A percentile compares a stretch with the other conserved stretches of the same genome.
Evolutionary conservation across 1,140 invertebrate species (phyloP).

Genomic region (Aphelinus certus): DNA sequence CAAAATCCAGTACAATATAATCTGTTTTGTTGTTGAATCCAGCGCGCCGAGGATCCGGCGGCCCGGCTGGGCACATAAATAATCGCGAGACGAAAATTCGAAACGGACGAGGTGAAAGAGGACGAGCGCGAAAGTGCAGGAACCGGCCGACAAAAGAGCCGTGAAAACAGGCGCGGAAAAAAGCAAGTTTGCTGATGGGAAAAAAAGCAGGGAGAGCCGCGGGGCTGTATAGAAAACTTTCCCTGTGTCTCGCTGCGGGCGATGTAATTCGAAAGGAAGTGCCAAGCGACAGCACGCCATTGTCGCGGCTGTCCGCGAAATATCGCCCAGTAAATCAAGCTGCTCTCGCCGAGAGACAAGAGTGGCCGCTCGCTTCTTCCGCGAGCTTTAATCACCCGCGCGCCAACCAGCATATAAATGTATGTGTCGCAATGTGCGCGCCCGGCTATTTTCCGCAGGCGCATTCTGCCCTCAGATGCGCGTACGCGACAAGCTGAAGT

Average conservation of each 20-base stretch:
- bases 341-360: conserved; percentile 25
- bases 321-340: conserved; percentile 63
- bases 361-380: conserved; percentile 21
- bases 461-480: too few species aligned
- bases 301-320: conserved; percentile 60
- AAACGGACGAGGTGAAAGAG: conserved; percentile 9
- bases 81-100: conserved; percentile 17
- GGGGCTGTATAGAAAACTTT: conserved; percentile 16
- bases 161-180: conserved; percentile 48
- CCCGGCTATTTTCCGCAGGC: neutral
- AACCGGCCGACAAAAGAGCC: conserved; percentile 49
- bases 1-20: neutral
- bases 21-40: conserved; percentile 17
- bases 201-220: conserved; percentile 44
- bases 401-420: conserved; percentile 24
- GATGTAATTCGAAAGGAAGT: conserved; percentile 63
- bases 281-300: conserved; percentile 56
- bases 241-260: conserved; percentile 28
- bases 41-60: neutral
- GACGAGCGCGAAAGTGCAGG: neutral
- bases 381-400: conserved; percentile 38
- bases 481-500: too few species aligned
- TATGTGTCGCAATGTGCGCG: neutral
- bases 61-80: conserved; percentile 17
- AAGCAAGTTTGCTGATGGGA: conserved; percentile 49